Evolutionary conservation across 2,113 vertebrate species (phyloP), one percentile per base, ranked within the genome.

Genomic region (Prionailurus viverrinus): DNA sequence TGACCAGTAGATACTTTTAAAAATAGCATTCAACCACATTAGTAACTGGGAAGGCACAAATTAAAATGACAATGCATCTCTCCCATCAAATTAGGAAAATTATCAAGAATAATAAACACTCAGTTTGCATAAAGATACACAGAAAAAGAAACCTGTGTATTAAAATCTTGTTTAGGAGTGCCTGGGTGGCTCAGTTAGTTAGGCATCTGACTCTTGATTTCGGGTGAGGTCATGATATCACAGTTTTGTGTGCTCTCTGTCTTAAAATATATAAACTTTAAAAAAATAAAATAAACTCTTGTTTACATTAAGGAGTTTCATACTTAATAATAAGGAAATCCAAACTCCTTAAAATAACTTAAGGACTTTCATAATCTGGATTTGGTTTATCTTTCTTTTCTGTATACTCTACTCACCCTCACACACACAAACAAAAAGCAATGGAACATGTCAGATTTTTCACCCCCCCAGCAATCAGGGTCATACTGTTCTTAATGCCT

Each of bases 281-380:
- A 61, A 61, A 61, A 61, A 61, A 58, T 19, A 19, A 55, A 58
- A 58, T 23, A 61, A 61, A 61, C 21, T 61, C 58, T 61, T 61
- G 58, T 61, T 68, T 66, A 80, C 25, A 88, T 31, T 94, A 89
- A 51, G 23, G 33, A 81, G 53, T 51, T 89, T 73, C 76, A 73
- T 53, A 73, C 8, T 89, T 61, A 68, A 79, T 94, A 58, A 86
- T 79, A 82, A 74, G 58, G 25, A 89, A 92, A 92, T 82, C 21
- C 66, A 82, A 76, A 88, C 33, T 85, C 55, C 45, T 53, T 68
- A 55, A 73, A 78, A 83, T 13, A 41, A 69, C 25, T 74, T 68
- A 82, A 86, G 73, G n/a, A 66, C 65, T 96, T 94, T 86, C 11
- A 48, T 33, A 91, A 23, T 76, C 53, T 82, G 41, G 78, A 69